Evolutionary conservation across 2,888 invertebrate species (phyloP), one percentile per base, ranked within the genome.

Genomic region (Cacoxenus indagator): DNA sequence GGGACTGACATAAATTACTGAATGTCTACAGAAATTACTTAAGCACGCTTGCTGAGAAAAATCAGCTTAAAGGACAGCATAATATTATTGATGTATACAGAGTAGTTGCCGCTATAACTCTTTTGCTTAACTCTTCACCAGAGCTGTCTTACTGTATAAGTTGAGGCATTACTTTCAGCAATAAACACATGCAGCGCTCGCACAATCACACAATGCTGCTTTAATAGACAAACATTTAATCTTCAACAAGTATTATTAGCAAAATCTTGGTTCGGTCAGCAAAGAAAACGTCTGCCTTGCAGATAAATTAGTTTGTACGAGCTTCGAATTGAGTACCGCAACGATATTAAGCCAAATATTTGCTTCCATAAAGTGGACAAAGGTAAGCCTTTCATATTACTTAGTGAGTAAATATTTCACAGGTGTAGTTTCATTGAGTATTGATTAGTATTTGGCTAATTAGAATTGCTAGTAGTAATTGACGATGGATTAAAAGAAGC

Each of bases 151-250:
- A 26, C 26, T 24, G 26, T 24, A 26, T 54, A 24, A 48, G 4
- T 19, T 54, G 11, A 14, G 26, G 8, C 4, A 9, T 5, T 26
- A 14, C 24, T 22, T 24, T 24, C 24, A 24, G 24, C 4, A 54
- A 31, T 31, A 9, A 37, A 37, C 37, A 14, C 37, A 37, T 37
- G 14, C 37, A 37, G 37, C 8, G 37, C n/a, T n/a, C n/a, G n/a
- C n/a, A n/a, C n/a, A n/a, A n/a, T n/a, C n/a, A n/a, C n/a, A n/a
- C n/a, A n/a, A n/a, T n/a, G n/a, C n/a, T 54, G 24, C 26, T 54
- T 54, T 54, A 54, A 24, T 54, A 54, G 22, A 54, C 54, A 54
- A 54, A 54, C 54, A 54, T 24, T 54, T 54, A 54, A 54, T 54
- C 54, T 54, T 54, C 19, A 26, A 24, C 26, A 19, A 54, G 19